A percentile compares a stretch with the other conserved stretches of the same genome.
These are phyloP conservation scores for Amphilophus citrinellus DNA, from an alignment of 2,113 vertebrate genomes.

Conservation along the genomic window DNA sequence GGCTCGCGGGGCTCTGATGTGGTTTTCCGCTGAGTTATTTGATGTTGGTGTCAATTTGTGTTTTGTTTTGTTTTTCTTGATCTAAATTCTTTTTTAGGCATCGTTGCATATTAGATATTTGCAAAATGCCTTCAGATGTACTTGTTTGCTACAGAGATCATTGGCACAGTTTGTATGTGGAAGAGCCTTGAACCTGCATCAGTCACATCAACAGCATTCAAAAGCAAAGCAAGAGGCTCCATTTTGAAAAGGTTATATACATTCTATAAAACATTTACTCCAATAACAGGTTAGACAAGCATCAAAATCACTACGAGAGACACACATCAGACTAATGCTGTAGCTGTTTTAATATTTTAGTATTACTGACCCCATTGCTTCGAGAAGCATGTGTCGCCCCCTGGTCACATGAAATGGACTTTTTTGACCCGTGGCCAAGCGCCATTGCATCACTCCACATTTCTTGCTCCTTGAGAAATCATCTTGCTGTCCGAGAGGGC, in stretches of 20 bases:
- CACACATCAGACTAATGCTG: neutral
- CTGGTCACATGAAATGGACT: slow-evolving; percentile 36
- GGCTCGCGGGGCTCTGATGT: neutral
- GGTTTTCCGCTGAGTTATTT: neutral
- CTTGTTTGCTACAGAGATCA: neutral
- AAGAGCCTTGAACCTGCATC: neutral
- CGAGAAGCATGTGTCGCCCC: slow-evolving; percentile 13
- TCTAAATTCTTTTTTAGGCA: too few relatives aligned
- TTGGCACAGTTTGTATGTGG: neutral
- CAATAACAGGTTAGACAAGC: neutral
- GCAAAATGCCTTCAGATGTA: neutral
- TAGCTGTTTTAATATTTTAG: neutral
- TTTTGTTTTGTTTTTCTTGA: too few relatives aligned
- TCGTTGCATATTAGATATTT: neutral
- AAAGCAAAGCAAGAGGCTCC: neutral
- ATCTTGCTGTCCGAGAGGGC: slow-evolving; percentile 14
- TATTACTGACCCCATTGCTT: slow-evolving; percentile 51
- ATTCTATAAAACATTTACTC: neutral
- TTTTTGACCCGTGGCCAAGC: slow-evolving; percentile 54
- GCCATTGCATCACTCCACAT: slow-evolving; percentile 63
- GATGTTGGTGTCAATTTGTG: neutral
- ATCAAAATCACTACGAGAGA: neutral
- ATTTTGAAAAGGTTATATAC: neutral
- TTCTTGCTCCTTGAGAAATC: slow-evolving; percentile 25
- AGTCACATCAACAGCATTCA: neutral